Evolutionary conservation across 2,888 invertebrate genomes (phyloP).

Genomic region (Margaritifera margaritifera): DNA sequence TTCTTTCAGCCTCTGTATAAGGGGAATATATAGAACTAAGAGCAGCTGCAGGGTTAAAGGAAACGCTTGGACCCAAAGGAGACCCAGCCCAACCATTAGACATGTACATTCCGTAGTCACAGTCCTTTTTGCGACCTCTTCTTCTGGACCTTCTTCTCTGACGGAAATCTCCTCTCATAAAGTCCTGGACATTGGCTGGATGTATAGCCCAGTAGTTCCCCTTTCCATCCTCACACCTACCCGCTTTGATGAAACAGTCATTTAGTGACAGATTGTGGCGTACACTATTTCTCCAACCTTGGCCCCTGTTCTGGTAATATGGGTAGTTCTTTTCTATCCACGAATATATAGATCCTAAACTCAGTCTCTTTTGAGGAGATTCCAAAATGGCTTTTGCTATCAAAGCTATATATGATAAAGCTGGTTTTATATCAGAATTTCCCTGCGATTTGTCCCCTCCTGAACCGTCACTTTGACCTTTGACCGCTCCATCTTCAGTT

Average conservation of each 20-base stretch:
- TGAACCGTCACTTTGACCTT: slow-evolving; percentile 30
- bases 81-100: slow-evolving; percentile 44
- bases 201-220: slow-evolving; percentile 71
- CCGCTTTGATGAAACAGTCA: slow-evolving; percentile 69
- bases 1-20: slow-evolving; percentile 64
- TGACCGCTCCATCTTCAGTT: slow-evolving; percentile 30
- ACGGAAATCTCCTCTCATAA: slow-evolving; percentile 67
- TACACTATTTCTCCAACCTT: slow-evolving; percentile 71
- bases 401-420: slow-evolving; percentile 69
- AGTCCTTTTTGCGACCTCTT: slow-evolving; percentile 62
- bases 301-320: slow-evolving; percentile 66
- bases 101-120: slow-evolving; percentile 60
- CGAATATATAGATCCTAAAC: slow-evolving; percentile 70
- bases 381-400: slow-evolving; percentile 71
- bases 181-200: slow-evolving; percentile 68
- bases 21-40: slow-evolving; percentile 62
- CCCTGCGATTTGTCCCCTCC: slow-evolving; percentile 43
- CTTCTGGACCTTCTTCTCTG: slow-evolving; percentile 62
- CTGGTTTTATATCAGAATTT: slow-evolving; percentile 63
- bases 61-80: slow-evolving; percentile 45
- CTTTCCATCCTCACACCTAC: slow-evolving; percentile 67
- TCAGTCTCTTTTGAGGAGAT: slow-evolving; percentile 62
- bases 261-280: slow-evolving; percentile 70
- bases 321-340: slow-evolving; percentile 70
- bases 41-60: slow-evolving; percentile 48